Conservation (phyloP, 2,797 vertebrate species). For the Anisognathus igniventris region DNA sequence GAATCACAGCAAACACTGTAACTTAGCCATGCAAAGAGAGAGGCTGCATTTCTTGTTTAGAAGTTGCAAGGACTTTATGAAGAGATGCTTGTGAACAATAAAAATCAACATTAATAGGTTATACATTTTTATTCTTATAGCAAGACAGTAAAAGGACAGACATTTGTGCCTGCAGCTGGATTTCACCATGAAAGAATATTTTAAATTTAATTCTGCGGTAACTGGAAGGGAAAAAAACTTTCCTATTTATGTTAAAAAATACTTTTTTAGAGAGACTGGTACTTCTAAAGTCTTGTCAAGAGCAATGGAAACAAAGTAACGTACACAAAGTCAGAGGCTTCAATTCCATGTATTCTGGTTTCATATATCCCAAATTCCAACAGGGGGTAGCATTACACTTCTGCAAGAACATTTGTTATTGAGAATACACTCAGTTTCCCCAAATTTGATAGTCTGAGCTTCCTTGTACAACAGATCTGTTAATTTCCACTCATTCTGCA, state of each 20-base stretch:
- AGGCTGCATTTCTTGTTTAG: background rate
- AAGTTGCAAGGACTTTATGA: background rate
- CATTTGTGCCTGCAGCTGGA: background rate
- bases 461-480: background rate
- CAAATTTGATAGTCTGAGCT: background rate
- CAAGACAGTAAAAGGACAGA: background rate
- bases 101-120: background rate
- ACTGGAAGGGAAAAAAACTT: background rate
- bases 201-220: background rate
- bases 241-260: background rate
- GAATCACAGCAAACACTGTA: background rate
- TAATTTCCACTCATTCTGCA: background rate
- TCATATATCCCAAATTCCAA: slow-evolving; percentile 29
- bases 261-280: background rate
- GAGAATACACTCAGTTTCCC: background rate
- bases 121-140: background rate
- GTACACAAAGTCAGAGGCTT: background rate
- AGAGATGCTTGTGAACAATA: background rate
- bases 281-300: background rate
- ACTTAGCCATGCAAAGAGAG: background rate
- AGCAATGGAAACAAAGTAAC: background rate
- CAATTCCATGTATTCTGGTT: background rate
- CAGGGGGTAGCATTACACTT: slow-evolving; percentile 60
- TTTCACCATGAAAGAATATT: background rate
- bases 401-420: background rate